Percentiles rank a stretch among this genome's conserved stretches.
Conservation (phyloP, 2,888 invertebrate species). For the Carpatolechia fugitivella region DNA sequence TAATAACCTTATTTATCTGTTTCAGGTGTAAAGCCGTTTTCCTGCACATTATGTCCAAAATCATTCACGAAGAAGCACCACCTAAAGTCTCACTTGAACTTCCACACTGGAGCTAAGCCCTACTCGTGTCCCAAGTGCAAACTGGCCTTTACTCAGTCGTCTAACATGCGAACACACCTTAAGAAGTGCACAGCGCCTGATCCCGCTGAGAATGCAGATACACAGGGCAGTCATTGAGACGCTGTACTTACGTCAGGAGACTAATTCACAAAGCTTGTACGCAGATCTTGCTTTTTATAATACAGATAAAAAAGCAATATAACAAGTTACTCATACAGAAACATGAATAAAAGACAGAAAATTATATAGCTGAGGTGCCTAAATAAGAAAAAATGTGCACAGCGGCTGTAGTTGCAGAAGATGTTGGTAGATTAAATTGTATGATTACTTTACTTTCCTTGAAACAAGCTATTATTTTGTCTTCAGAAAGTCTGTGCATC, state of each 20-base stretch:
- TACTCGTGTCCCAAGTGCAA: slow-evolving; percentile 82
- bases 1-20: slow-evolving; percentile 24
- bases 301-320: too few species aligned
- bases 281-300: too few species aligned
- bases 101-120: slow-evolving; percentile 90
- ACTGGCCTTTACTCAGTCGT: slow-evolving; percentile 89
- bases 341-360: too few species aligned
- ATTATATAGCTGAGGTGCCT: too few species aligned
- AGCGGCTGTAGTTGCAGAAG: too few species aligned
- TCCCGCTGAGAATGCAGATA: not conserved
- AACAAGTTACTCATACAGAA: too few species aligned
- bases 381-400: too few species aligned
- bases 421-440: too few species aligned
- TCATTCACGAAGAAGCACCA: slow-evolving; percentile 93
- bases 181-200: slow-evolving; percentile 83
- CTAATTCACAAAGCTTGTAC: too few species aligned
- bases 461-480: too few species aligned
- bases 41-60: slow-evolving; percentile 83
- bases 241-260: not conserved
- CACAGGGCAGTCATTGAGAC: not conserved
- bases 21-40: slow-evolving; percentile 87
- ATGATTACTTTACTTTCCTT: too few species aligned
- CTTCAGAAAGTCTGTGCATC: too few species aligned
- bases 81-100: slow-evolving; percentile 90
- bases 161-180: slow-evolving; percentile 91